Evolutionary conservation across 2,888 invertebrate species (phyloP), one percentile per base, ranked within the genome.

Genomic region (Hyppa rectilinea): DNA sequence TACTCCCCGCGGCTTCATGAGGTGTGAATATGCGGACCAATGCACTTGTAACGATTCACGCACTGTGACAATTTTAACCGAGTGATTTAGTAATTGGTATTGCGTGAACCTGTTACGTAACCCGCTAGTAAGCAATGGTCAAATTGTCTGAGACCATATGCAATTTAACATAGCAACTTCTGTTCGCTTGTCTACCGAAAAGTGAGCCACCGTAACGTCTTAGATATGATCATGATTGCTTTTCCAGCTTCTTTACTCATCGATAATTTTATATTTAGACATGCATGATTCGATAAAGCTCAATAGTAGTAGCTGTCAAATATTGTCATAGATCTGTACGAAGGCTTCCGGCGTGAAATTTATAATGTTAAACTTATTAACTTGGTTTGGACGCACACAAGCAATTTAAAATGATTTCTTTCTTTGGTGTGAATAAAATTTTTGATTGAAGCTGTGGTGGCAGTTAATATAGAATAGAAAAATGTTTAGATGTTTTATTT

Each of bases 1-100:
- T 81, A 84, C 90, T 90, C 92, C 92, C 92, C 84, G 91, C 85
- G 90, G 93, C 90, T 92, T 92, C 92, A 92, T 88, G 91, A 93
- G 91, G 93, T 92, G 93, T 93, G 92, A 94, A 93, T 90, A 90
- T 86, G 89, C 87, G 86, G 88, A 85, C 88, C 86, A 83, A 80
- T 88, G 90, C 88, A 90, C 88, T 89, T 90, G 86, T 89, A 86
- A 86, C 86, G 87, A 88, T 88, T 89, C 85, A 89, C 86, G 85
- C 86, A 87, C 85, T 88, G 88, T 88, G 90, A 92, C 89, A 89
- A 87, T 90, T 90, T 88, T 85, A 88, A 89, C 87, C 81, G 72
- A 81, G 70, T 85, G 75, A 82, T 80, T 83, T 75, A 52, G 62
- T 82, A 77, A 79, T 81, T 63, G 67, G 53, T 75, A 60, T 59